Evolutionary conservation across 2,797 vertebrate species (phyloP).

Genomic region (Adrianichthys oophorus): DNA sequence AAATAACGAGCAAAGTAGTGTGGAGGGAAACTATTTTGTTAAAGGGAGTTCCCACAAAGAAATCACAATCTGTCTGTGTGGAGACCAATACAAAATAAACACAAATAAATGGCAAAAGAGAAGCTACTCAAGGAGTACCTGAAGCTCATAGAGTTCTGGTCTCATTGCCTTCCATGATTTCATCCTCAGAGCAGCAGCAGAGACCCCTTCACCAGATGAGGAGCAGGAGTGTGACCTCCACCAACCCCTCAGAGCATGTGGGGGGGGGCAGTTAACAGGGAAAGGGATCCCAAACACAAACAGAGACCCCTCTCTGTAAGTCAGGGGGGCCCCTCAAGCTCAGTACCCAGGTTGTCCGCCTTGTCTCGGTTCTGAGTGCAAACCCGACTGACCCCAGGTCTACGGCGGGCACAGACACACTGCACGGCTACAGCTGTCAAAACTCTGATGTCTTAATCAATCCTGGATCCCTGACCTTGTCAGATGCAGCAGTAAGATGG

Average conservation of each 20-base stretch:
- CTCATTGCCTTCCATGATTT: constrained; percentile 21
- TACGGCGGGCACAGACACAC: constrained; percentile 25
- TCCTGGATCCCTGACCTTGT: constrained; percentile 81
- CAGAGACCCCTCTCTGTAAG: constrained; percentile 54
- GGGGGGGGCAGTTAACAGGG: constrained; percentile 49
- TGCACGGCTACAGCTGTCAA: constrained; percentile 79
- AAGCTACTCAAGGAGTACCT: too few species aligned
- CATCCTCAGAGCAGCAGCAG: constrained; percentile 33
- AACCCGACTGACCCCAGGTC: constrained; percentile 47
- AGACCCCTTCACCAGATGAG: constrained; percentile 69
- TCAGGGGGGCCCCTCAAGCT: constrained; percentile 45
- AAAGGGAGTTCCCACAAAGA: too few species aligned
- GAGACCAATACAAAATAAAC: not conserved
- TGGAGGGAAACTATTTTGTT: too few species aligned
- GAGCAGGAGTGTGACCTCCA: constrained; percentile 62
- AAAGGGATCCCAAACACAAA: constrained; percentile 68
- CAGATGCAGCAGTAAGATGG: constrained; percentile 85
- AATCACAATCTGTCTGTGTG: too few species aligned
- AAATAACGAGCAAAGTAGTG: too few species aligned
- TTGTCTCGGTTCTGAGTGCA: constrained; percentile 64
- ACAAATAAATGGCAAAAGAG: not conserved
- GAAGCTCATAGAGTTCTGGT: constrained; percentile 8
- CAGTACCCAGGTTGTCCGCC: constrained; percentile 67
- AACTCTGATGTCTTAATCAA: constrained; percentile 94
- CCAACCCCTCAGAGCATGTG: constrained; percentile 5